These are phyloP conservation scores for Bombus huntii DNA, from an alignment of 1,140 invertebrate species.

Conservation along the genomic window DNA sequence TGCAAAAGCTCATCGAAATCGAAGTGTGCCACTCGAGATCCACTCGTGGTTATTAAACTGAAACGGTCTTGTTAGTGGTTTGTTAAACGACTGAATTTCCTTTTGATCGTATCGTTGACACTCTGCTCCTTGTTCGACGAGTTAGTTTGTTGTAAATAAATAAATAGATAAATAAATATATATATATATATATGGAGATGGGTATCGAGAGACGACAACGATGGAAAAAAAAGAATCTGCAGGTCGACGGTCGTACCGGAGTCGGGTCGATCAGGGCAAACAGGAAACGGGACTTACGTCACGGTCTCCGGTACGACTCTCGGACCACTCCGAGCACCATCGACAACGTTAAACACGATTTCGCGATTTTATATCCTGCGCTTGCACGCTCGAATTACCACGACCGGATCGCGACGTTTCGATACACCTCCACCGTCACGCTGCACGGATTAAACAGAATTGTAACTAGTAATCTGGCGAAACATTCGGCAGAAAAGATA, in stretches of 20 bases:
- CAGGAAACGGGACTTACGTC: slow-evolving; percentile 69
- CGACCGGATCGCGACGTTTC: not conserved
- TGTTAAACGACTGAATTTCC: slow-evolving; percentile 9
- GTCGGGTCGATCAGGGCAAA: slow-evolving; percentile 59
- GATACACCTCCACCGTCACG: not conserved
- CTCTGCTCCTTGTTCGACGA: not conserved
- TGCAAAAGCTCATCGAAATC: not conserved
- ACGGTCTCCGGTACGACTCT: slow-evolving; percentile 49
- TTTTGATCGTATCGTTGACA: slow-evolving; percentile 1
- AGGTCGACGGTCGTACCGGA: slow-evolving; percentile 41
- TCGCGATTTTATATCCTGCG: not conserved
- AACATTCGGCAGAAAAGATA: not conserved
- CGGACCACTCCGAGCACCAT: slow-evolving; percentile 26
- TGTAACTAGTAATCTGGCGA: not conserved
- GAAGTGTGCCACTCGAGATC: not conserved
- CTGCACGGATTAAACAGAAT: not conserved
- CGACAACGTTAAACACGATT: slow-evolving; percentile 18
- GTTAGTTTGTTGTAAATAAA: slow-evolving; percentile 34
- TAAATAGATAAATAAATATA: not conserved
- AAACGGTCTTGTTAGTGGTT: not conserved
- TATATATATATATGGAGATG: not conserved
- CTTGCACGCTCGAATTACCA: slow-evolving; percentile 6
- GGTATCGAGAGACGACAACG: not conserved
- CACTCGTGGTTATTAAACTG: not conserved
- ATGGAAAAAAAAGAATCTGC: slow-evolving; percentile 40